These are phyloP conservation scores for Chesias legatella DNA, from an alignment of 2,888 invertebrate genomes.

Conservation along the genomic window DNA sequence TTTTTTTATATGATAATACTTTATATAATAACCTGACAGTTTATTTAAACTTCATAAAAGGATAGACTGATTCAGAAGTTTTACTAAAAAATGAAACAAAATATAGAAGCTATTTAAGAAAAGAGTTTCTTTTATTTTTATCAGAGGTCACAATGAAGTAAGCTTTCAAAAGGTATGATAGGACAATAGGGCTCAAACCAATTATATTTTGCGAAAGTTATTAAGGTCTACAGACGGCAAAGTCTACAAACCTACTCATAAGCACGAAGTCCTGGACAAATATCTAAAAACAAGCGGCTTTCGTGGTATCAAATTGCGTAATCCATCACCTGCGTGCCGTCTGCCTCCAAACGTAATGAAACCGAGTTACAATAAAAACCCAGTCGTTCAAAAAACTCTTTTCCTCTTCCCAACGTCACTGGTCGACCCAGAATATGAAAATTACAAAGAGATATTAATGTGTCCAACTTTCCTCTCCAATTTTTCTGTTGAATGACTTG, in stretches of 20 bases:
- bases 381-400: slow-evolving; percentile 24
- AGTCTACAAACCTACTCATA: too few species aligned
- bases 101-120: too few species aligned
- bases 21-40: slow-evolving; percentile 14
- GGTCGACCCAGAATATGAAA: slow-evolving; percentile 18
- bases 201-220: too few species aligned
- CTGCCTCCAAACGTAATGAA: slow-evolving; percentile 49
- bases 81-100: too few species aligned
- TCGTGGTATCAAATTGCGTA: slow-evolving; percentile 41
- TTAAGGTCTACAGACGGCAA: too few species aligned
- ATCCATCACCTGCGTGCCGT: slow-evolving; percentile 54
- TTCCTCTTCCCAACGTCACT: slow-evolving; percentile 13
- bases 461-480: slow-evolving; percentile 25
- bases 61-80: too few species aligned
- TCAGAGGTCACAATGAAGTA: too few species aligned
- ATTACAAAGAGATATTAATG: slow-evolving; percentile 26
- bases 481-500: slow-evolving; percentile 29
- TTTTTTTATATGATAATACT: slow-evolving; percentile 18
- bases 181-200: too few species aligned
- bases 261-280: background rate
- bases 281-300: slow-evolving; percentile 13
- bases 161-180: too few species aligned
- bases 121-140: too few species aligned
- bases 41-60: slow-evolving; percentile 17
- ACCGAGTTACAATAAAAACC: slow-evolving; percentile 41